phyloP scores from a whole-genome alignment of 2,113 vertebrate genomes.

The Cyphomyrus discorhynchus region DNA sequence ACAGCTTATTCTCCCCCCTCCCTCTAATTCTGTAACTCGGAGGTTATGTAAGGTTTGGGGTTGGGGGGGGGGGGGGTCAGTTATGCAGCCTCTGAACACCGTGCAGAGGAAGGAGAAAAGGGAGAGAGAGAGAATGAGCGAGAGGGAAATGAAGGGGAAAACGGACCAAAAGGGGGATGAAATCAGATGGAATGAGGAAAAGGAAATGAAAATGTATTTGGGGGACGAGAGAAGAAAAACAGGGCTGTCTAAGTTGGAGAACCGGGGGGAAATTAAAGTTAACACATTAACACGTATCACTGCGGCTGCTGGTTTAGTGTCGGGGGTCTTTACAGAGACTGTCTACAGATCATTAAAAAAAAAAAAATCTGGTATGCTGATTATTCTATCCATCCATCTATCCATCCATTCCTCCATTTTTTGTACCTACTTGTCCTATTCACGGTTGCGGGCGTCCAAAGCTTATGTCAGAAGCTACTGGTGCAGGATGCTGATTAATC shows the following conservation, averaged over 20 bases:
- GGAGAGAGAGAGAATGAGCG: neutral
- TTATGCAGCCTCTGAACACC: slow-evolving; percentile 37
- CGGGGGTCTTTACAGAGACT: neutral
- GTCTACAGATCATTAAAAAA: neutral
- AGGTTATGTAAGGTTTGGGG: slow-evolving; percentile 58
- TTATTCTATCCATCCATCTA: neutral
- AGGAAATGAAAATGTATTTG: neutral
- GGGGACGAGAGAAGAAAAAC: neutral
- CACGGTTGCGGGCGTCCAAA: neutral
- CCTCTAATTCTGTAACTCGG: slow-evolving; percentile 54
- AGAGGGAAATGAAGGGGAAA: neutral
- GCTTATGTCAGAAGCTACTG: neutral
- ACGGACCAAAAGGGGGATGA: neutral
- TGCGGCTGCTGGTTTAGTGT: neutral
- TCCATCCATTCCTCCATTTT: neutral
- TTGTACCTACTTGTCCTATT: neutral
- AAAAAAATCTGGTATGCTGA: neutral
- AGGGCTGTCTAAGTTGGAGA: neutral
- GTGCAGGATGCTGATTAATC: neutral
- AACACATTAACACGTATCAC: neutral
- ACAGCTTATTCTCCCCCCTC: neutral
- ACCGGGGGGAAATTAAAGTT: neutral
- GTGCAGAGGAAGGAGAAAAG: slow-evolving; percentile 28
- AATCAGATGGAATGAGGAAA: neutral
- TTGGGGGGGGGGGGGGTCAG: slow-evolving; percentile 50